Percentiles rank a stretch among this genome's conserved stretches.
Evolutionary conservation across 1,140 invertebrate species (phyloP).

Genomic region (Trialeurodes vaporariorum): DNA sequence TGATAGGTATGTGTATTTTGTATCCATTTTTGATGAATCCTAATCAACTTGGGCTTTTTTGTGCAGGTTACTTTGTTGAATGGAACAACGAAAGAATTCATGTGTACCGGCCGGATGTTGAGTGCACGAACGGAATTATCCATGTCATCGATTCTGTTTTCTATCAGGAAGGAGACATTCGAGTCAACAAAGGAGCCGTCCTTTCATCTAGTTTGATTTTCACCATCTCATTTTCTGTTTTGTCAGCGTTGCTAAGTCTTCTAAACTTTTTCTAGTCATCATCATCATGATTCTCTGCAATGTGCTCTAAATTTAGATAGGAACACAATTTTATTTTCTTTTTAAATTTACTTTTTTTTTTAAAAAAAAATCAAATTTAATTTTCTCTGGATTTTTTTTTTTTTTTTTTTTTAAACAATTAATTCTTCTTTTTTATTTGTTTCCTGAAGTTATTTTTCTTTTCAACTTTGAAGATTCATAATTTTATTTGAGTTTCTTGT

Average conservation of each 20-base stretch:
- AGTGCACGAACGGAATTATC: conserved; percentile 86
- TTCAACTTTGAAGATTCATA: too few relatives aligned
- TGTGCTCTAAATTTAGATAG: not conserved
- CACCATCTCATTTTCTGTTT: not conserved
- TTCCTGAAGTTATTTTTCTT: too few relatives aligned
- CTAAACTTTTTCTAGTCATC: not conserved
- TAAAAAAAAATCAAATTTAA: not conserved
- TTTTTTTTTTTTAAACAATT: not conserved
- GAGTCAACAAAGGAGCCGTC: not conserved
- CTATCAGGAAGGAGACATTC: not conserved
- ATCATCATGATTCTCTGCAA: not conserved
- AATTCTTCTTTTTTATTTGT: too few relatives aligned
- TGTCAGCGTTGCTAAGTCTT: not conserved
- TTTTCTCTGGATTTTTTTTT: not conserved
- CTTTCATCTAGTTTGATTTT: not conserved
- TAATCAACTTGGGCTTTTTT: too few relatives aligned
- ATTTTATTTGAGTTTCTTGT: too few relatives aligned
- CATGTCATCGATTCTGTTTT: conserved; percentile 62
- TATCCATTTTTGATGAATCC: too few relatives aligned
- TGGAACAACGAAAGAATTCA: conserved; percentile 71
- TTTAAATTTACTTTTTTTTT: not conserved
- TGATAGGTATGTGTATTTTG: too few relatives aligned
- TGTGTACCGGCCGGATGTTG: conserved; percentile 76
- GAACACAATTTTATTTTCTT: not conserved
- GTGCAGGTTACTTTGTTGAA: conserved; percentile 61